Base-by-base conservation (phyloP, 2,113 vertebrate species). In the Macquaria australasica region DNA sequence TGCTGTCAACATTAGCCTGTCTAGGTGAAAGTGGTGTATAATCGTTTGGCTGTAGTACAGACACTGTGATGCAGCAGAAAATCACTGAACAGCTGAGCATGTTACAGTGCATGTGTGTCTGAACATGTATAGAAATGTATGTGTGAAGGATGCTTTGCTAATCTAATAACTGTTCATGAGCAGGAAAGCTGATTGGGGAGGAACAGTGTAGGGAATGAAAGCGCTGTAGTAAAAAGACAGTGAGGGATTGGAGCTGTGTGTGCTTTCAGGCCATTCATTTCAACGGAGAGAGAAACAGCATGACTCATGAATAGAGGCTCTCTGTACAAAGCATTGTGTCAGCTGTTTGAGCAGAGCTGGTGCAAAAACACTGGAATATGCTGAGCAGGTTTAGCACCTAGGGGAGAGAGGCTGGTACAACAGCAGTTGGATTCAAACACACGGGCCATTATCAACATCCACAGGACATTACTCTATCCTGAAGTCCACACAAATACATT, bases 261-360 rank as follows among this genome's bases (percentile, higher is more conserved):
- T 68, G 25, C 80, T 68, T 75, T 64, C 64, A 37, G 79, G 66
- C 69, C 48, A 37, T 87, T 77, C 79, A 59, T 67, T 85, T 64
- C 34, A 73, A 31, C 62, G 59, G 58, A 58, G 66, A 77, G 64
- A 69, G 76, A 85, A 82, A 73, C 71, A 58, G 66, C 75, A 28
- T 88, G 88, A 87, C 64, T 91, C 69, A 82, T 85, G 89, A 86
- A 85, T 25, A 77, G 28, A 84, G 34, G 31, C 80, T 62, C 48
- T 67, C 80, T 69, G 78, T 85, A 20, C 69, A 82, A 91, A 83
- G 41, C 66, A 45, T 23, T 23, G 73, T 55, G 83, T 90, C 86
- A 92, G 89, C 87, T 83, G 68, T 88, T 90, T 82, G 75, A 88
- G 70, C 81, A 31, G 50, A 25, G 43, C 83, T 63, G 53, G 48